Evolutionary conservation across 1,140 invertebrate species (phyloP), one percentile per base, ranked within the genome.

Genomic region (Orussus abietinus): DNA sequence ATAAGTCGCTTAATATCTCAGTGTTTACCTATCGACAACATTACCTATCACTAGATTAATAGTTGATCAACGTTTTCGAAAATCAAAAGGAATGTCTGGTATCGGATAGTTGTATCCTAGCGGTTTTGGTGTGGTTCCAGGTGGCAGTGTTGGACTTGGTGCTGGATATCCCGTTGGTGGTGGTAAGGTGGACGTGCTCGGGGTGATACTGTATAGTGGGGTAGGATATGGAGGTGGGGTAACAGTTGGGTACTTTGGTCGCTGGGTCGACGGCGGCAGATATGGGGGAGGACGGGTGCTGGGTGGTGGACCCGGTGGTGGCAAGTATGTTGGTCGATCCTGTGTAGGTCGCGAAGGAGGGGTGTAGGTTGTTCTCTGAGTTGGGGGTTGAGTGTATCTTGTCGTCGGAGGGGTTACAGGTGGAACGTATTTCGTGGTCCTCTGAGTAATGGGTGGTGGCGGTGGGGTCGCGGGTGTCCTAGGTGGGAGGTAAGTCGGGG

Each of bases 91-190:
- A 12, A 66, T 63, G 3, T 73, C 65, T 0, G 70, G 70, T 13
- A 71, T 64, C 1, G 53, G 52, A 28, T 73, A 73, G 33, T 59
- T 57, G 28, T 73, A 73, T 28, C 70, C 70, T 20, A 49, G 5
- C 3, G 66, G 57, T 39, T 38, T 60, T 4, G 37, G 26, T 1
- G 69, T 68, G 9, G 51, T 57, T 1, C 6, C n/a, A 7, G 68
- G 66, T 1, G 70, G 70, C 15, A 64, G 40, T 10, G 69, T 67
- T 10, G 66, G 66, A 2, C 45, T 25, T 31, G 62, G 49, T 1
- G 47, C 53, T 33, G 59, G 57, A 38, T 28, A 51, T 15, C 64
- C 54, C 13, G 64, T 66, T 17, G 44, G 48, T 10, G 62, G 53
- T 12, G 37, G 40, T 2, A 20, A 46, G 1, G 61, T 53, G 1